phyloP scores from a whole-genome alignment of 2,888 invertebrate genomes.

The Desoria tigrina region DNA sequence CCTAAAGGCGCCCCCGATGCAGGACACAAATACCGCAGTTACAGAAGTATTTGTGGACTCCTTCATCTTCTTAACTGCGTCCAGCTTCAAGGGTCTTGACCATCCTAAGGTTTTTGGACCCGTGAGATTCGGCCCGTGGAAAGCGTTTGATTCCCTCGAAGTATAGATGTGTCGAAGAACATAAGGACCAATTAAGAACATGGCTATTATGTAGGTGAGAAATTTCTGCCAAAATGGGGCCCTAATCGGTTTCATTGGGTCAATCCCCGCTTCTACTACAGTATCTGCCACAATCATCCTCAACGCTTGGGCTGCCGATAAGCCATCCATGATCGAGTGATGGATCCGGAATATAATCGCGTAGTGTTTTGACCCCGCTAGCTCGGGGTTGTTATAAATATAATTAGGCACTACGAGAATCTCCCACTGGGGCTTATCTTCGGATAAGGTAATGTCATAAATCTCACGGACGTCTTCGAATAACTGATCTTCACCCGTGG shows the following conservation, averaged over 20 bases:
- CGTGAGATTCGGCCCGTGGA: slow-evolving; percentile 33
- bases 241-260: slow-evolving; percentile 29
- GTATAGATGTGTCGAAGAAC: slow-evolving; percentile 5
- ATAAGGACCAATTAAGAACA: slow-evolving; percentile 1
- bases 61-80: slow-evolving; percentile 35
- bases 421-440: slow-evolving; percentile 46
- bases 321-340: slow-evolving; percentile 43
- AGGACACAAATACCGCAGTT: slow-evolving; percentile 26
- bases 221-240: slow-evolving; percentile 15
- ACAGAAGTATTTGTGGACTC: slow-evolving; percentile 36
- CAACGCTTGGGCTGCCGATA: slow-evolving; percentile 34
- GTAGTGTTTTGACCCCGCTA: slow-evolving; percentile 20
- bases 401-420: slow-evolving; percentile 38
- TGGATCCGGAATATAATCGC: slow-evolving; percentile 40
- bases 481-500: slow-evolving; percentile 27
- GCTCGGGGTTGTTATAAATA: slow-evolving; percentile 15
- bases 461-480: slow-evolving; percentile 35
- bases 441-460: slow-evolving; percentile 31
- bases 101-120: slow-evolving; percentile 40
- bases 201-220: slow-evolving; percentile 13
- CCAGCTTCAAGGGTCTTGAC: slow-evolving; percentile 31
- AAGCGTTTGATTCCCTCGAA: slow-evolving; percentile 33
- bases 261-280: slow-evolving; percentile 22
- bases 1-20: slow-evolving; percentile 27
- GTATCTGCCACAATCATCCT: slow-evolving; percentile 36